Conservation (phyloP, 2,113 vertebrate species). For the Formicarius rufipectus region DNA sequence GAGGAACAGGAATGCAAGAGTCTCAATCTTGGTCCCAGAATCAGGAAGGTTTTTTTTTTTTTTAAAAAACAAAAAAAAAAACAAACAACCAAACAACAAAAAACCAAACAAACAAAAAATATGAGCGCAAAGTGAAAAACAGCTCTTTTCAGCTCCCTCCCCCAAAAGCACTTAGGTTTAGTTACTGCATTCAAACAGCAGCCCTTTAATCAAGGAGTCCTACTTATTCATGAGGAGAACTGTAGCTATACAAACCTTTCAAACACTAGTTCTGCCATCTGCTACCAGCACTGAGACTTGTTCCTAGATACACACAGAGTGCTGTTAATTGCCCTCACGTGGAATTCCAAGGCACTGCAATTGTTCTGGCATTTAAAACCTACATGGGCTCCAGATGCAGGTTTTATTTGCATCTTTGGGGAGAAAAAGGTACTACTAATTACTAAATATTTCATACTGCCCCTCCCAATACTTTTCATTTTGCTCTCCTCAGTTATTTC, state of each 20-base stretch:
- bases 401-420: neutral
- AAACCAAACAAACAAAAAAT: no score
- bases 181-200: slow-evolving; percentile 26
- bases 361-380: slow-evolving; percentile 20
- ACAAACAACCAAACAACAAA: no score
- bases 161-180: neutral
- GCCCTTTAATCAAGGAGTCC: slow-evolving; percentile 54
- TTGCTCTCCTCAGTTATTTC: neutral
- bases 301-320: neutral
- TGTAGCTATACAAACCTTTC: slow-evolving; percentile 36
- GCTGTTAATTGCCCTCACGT: slow-evolving; percentile 33
- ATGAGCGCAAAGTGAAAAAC: neutral
- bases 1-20: neutral
- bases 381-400: neutral
- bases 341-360: slow-evolving; percentile 41
- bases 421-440: neutral
- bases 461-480: neutral
- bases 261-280: slow-evolving; percentile 26
- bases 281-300: slow-evolving; percentile 5
- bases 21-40: neutral
- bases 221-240: slow-evolving; percentile 43
- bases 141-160: slow-evolving; percentile 13
- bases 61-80: neutral
- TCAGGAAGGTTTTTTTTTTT: neutral
- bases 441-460: neutral